A percentile compares a stretch with the other conserved stretches of the same genome.
phyloP scores from a whole-genome alignment of 2,797 vertebrate species.

The Apogon hyalosoma region DNA sequence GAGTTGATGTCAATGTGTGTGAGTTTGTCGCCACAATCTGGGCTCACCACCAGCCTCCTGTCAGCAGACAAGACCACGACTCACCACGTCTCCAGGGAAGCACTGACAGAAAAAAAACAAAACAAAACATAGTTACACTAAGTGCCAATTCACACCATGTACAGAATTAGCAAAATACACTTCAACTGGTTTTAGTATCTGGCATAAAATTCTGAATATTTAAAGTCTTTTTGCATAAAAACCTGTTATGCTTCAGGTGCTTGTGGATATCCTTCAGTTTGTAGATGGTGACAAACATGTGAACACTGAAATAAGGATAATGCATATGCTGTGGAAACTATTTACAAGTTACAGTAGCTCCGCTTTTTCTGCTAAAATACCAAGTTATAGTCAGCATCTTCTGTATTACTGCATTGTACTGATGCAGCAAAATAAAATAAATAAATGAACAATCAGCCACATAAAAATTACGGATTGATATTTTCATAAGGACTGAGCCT shows the following conservation, averaged over 20 bases:
- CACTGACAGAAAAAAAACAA: slow-evolving; percentile 55
- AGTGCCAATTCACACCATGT: slow-evolving; percentile 66
- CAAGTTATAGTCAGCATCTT: background rate
- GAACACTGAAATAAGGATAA: background rate
- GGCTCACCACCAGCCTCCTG: slow-evolving; percentile 78
- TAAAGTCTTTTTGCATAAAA: no score
- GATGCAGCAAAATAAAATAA: background rate
- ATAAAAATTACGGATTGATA: background rate
- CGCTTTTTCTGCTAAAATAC: background rate
- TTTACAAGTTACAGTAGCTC: background rate
- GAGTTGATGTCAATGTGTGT: slow-evolving; percentile 9
- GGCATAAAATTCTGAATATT: background rate
- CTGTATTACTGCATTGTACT: background rate
- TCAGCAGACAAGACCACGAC: slow-evolving; percentile 76
- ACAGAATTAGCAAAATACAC: slow-evolving; percentile 32
- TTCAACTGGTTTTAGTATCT: slow-evolving; percentile 23
- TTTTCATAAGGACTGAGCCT: background rate
- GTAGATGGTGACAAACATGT: background rate
- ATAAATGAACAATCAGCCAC: background rate
- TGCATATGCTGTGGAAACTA: slow-evolving; percentile 7
- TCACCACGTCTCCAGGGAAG: slow-evolving; percentile 65
- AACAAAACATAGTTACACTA: slow-evolving; percentile 51
- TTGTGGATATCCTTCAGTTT: background rate
- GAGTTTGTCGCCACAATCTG: slow-evolving; percentile 63
- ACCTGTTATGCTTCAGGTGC: no score